Conservation (phyloP, 1,140 invertebrate species). For the Listronotus bonariensis region DNA sequence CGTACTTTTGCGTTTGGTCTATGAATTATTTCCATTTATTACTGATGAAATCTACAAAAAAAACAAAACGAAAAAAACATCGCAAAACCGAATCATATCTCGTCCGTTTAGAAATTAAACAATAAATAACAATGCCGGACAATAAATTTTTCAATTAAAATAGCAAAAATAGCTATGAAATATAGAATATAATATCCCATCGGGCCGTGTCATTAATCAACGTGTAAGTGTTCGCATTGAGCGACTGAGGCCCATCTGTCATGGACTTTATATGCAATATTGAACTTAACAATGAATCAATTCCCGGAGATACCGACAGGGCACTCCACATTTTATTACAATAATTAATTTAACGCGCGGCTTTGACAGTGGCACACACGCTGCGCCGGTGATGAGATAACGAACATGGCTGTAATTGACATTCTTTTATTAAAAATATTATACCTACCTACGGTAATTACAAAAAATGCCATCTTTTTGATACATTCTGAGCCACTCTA, state of each 20-base stretch:
- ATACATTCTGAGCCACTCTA: no score
- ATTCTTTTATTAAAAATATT: no score
- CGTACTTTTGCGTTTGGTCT: no score
- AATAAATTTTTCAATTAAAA: constrained; percentile 31
- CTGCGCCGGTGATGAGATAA: background rate
- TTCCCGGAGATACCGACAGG: constrained; percentile 35
- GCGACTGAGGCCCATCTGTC: constrained; percentile 42
- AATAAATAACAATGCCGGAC: constrained; percentile 3
- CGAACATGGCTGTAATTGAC: no score
- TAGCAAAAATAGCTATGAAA: constrained; percentile 30
- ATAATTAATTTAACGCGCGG: constrained; percentile 39
- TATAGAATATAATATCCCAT: constrained; percentile 38
- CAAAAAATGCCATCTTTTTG: no score
- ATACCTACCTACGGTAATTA: no score
- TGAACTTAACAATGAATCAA: constrained; percentile 45
- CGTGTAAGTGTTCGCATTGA: constrained; percentile 37
- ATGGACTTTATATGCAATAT: constrained; percentile 42
- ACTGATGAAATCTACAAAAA: no score
- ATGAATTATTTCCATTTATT: no score
- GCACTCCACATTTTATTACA: constrained; percentile 43
- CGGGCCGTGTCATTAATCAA: constrained; percentile 39
- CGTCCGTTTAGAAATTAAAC: no score
- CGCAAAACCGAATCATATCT: no score
- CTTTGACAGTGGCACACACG: constrained; percentile 6
- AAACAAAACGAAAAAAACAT: no score